Evolutionary conservation across 2,888 invertebrate genomes (phyloP), one percentile per base, ranked within the genome.

Genomic region (Pachycephus smyrnensis): DNA sequence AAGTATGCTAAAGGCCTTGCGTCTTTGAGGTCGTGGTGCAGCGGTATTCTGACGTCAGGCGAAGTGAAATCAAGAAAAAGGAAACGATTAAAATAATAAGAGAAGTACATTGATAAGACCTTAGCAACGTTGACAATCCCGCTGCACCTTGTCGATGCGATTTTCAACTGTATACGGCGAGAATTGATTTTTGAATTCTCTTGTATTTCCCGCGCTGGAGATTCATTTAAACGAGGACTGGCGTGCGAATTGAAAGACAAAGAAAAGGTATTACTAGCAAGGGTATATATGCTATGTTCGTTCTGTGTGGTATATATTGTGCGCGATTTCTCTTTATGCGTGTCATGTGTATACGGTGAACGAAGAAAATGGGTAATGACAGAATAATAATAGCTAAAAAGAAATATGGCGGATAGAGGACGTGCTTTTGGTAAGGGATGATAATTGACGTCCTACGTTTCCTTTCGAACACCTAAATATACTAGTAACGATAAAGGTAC

Each of bases 1-100:
- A 89, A 89, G 88, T 89, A 88, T 89, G 87, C 87, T 88, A 89
- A 88, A 89, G 88, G 89, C 89, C 15, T 85, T 83, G 82, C 86
- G 82, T 6, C 84, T 82, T 86, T 88, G 85, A 88, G 88, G 88
- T 85, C 84, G 55, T 23, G 55, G 4, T 15, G 12, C 15, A 15
- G 40, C 1, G 15, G 4, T 40, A 4, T 4, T 40, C 4, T 4
- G 4, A 4, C 4, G 33, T 33, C 33, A 33, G 4, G 33, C 4
- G 33, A 33, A 33, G 1, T 33, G 4, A 33, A 33, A 4, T 4
- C 33, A 33, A 33, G 33, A 4, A 33, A 3, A 40, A 40, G 15
- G 15, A 40, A 40, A 23, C 6, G 6, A 23, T 9, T 2, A 9
- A 40, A 4, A 2, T 0, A 40, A 40, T 6, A 40, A 40, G 23